phyloP scores from a whole-genome alignment of 2,888 invertebrate genomes.

The Ennomos erosarius region DNA sequence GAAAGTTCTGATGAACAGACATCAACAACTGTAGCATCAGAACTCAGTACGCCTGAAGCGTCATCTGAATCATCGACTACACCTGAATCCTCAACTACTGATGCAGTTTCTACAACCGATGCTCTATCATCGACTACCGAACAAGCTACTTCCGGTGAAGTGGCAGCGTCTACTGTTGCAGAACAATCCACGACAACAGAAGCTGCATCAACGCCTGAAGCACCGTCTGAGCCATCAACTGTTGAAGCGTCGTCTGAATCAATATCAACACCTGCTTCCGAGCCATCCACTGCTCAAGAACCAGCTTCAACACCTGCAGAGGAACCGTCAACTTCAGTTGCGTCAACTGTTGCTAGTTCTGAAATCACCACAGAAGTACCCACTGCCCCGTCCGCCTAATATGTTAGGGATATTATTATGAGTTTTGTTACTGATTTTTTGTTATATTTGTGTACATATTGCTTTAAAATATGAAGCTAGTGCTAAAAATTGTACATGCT shows the following conservation, averaged over 20 bases:
- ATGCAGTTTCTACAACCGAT: slow-evolving; percentile 27
- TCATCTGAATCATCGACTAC: slow-evolving; percentile 27
- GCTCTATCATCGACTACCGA: slow-evolving; percentile 22
- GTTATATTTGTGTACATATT: slow-evolving; percentile 24
- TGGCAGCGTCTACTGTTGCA: slow-evolving; percentile 7
- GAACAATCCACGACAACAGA: slow-evolving; percentile 21
- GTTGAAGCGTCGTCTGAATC: slow-evolving; percentile 22
- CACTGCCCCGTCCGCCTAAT: slow-evolving; percentile 38
- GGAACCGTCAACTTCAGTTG: slow-evolving; percentile 7
- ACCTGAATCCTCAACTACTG: slow-evolving; percentile 28
- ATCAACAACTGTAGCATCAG: slow-evolving; percentile 13
- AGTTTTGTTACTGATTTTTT: slow-evolving; percentile 10
- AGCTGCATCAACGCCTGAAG: slow-evolving; percentile 22
- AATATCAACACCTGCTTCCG: slow-evolving; percentile 12
- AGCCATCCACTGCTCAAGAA: slow-evolving; percentile 12
- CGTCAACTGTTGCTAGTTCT: slow-evolving; percentile 27
- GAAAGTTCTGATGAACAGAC: slow-evolving; percentile 17
- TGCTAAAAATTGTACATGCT: slow-evolving; percentile 22
- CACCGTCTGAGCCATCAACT: slow-evolving; percentile 12
- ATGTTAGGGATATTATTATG: not conserved
- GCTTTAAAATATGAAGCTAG: slow-evolving; percentile 9
- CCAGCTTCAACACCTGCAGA: slow-evolving; percentile 13
- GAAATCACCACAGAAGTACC: slow-evolving; percentile 44
- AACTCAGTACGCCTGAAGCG: slow-evolving; percentile 19
- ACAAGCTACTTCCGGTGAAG: slow-evolving; percentile 18